Evolutionary conservation across 2,113 vertebrate species (phyloP).

Genomic region (Scomber scombrus): DNA sequence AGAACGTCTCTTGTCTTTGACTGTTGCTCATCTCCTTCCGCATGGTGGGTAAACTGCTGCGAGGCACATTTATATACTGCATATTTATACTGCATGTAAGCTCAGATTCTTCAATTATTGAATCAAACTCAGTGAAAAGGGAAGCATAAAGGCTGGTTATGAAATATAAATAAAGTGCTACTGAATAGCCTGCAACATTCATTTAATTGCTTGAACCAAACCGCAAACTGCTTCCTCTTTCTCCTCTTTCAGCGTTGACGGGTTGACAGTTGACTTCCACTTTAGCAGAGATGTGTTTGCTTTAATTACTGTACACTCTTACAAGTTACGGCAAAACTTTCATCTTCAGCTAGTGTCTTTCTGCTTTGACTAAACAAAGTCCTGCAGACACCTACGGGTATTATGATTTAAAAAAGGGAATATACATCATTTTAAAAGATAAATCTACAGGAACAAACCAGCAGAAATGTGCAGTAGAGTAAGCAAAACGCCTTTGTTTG

Average conservation of each 20-base stretch:
- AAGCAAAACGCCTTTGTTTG: too few species aligned
- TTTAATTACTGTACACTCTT: constrained; percentile 17
- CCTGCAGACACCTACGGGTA: neutral
- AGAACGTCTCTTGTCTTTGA: constrained; percentile 34
- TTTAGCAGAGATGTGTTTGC: constrained; percentile 9
- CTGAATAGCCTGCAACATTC: constrained; percentile 16
- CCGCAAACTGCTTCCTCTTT: neutral
- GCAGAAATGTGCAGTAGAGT: too few species aligned
- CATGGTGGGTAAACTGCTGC: constrained; percentile 11
- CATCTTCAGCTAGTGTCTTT: neutral
- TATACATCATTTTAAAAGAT: too few species aligned
- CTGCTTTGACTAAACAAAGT: neutral
- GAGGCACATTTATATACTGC: constrained; percentile 32
- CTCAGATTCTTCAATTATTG: constrained; percentile 28
- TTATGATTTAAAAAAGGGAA: neutral
- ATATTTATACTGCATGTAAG: constrained; percentile 33
- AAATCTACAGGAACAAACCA: too few species aligned
- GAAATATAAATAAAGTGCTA: constrained; percentile 37
- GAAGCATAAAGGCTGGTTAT: constrained; percentile 13
- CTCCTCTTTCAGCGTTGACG: neutral
- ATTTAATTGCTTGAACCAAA: constrained; percentile 5
- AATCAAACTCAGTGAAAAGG: constrained; percentile 32
- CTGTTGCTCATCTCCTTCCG: constrained; percentile 6
- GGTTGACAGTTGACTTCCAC: neutral
- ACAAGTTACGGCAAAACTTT: neutral